Evolutionary conservation across 2,888 invertebrate genomes (phyloP), one percentile per base, ranked within the genome.

Genomic region (Heliconius hortense): DNA sequence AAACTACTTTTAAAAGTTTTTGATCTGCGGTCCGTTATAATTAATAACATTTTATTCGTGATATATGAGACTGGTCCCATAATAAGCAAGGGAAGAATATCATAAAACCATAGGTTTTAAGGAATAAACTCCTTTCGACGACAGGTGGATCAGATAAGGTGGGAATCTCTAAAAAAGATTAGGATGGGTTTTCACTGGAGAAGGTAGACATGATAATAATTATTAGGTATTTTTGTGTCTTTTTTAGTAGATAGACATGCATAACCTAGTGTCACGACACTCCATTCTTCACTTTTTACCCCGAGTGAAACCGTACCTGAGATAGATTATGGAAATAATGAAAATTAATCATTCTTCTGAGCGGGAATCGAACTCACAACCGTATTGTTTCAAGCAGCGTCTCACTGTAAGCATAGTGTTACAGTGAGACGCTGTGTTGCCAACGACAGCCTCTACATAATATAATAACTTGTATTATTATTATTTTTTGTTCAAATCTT

Each of bases 71-170:
- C 7, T 35, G 21, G 13, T 11, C 18, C 60, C 72, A 73, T 74
- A 78, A 72, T 70, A 77, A 59, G 56, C 56, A 24, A 73, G 69
- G 78, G 73, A 77, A 77, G 71, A 68, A 75, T 68, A 78, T 75
- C 68, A 75, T 77, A 77, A 78, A 77, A 76, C 63, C 64, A 70
- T 63, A 73, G 31, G n/a, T 69, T 69, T 53, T 56, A 56, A 56
- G 35, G 56, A 56, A 56, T 69, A 69, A 31, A 69, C 31, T 69
- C 24, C 69, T 60, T 71, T 39, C 21, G 71, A 76, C 78, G 82
- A 80, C 82, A 82, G 81, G 79, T 80, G 80, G 77, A 75, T 77
- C 77, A 79, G 80, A 82, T 81, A 79, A 78, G 77, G 72, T 73
- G 78, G 74, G 77, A 80, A 77, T 78, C 79, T 76, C 24, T 21